Evolutionary conservation across 2,797 vertebrate species (phyloP).

Genomic region (Mormyrus hasselquistii): DNA sequence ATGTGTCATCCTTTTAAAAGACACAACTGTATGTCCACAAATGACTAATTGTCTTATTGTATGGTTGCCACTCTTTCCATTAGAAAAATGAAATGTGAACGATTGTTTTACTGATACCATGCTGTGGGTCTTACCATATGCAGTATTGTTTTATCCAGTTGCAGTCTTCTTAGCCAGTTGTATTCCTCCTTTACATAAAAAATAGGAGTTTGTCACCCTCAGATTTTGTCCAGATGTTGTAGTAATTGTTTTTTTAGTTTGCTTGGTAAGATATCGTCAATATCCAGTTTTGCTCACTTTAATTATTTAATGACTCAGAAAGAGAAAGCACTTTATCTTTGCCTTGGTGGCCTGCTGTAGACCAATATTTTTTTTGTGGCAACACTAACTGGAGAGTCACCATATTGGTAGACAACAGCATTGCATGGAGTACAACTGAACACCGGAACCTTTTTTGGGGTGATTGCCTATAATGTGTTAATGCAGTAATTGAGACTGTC

Average conservation of each 20-base stretch:
- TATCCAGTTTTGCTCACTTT: constrained; percentile 56
- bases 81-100: constrained; percentile 57
- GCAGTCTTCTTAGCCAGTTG: constrained; percentile 39
- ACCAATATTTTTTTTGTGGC: constrained; percentile 34
- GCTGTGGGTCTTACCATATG: constrained; percentile 47
- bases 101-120: constrained; percentile 40
- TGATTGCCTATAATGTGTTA: constrained; percentile 65
- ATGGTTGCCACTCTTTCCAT: constrained; percentile 41
- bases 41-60: constrained; percentile 52
- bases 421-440: constrained; percentile 24
- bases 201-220: constrained; percentile 27
- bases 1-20: constrained; percentile 25
- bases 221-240: constrained; percentile 24
- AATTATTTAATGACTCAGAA: constrained; percentile 70
- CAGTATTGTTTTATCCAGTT: constrained; percentile 50
- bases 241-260: constrained; percentile 25
- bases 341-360: constrained; percentile 76
- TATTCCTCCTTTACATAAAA: constrained; percentile 40
- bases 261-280: constrained; percentile 26
- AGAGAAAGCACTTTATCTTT: constrained; percentile 78
- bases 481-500: constrained; percentile 46
- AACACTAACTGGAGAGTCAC: constrained; percentile 56
- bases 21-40: constrained; percentile 26
- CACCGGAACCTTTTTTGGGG: constrained; percentile 42
- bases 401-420: constrained; percentile 51